Base-by-base conservation (phyloP, 2,797 vertebrate genomes). In the Pipistrellus pygmaeus region DNA sequence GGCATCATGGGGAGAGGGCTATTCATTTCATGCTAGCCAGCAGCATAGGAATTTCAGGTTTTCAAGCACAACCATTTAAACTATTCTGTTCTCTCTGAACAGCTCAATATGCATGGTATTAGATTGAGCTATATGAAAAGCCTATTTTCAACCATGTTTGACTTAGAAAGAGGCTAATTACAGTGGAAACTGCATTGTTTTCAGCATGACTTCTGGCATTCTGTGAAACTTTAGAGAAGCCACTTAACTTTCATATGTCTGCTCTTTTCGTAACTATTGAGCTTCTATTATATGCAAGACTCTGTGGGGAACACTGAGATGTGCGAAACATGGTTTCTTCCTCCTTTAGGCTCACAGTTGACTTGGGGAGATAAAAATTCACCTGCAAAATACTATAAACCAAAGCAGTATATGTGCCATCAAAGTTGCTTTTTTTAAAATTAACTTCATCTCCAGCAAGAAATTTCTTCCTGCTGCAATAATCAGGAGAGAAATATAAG, bases 401-500 rank as follows among this genome's bases (percentile, higher is more conserved):
- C 68, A 86, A 94, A 46, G 35, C 66, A 92, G 68, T 51, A 48
- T 72, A 60, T 20, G 71, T 18, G 44, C 48, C 30, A n/a, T 17
- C 35, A 38, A 69, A 89, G 53, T 84, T 94, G 27, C 60, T 57
- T 93, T 35, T 85, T 64, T 17, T 7, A 17, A 85, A 77, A 64
- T 90, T 77, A 69, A 93, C 64, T 21, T 46, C 41, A 77, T 72
- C 77, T 18, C 15, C 1, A 84, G 78, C 66, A 88, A 96, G 72
- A 78, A 96, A 91, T 90, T 91, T 57, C 85, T 90, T 95, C 95
- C 82, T 93, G 32, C 64, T 85, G 46, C 57, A 82, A 51, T 91
- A 85, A 92, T 77, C 75, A 90, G 46, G 68, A 93, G 73, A 57
- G 62, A 48, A 95, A 64, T 66, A 62, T n/a, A 76, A 68, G 55